Percentiles rank a stretch among this genome's conserved stretches.
phyloP scores from a whole-genome alignment of 2,113 vertebrate genomes.

The Nannobrachium achirus region DNA sequence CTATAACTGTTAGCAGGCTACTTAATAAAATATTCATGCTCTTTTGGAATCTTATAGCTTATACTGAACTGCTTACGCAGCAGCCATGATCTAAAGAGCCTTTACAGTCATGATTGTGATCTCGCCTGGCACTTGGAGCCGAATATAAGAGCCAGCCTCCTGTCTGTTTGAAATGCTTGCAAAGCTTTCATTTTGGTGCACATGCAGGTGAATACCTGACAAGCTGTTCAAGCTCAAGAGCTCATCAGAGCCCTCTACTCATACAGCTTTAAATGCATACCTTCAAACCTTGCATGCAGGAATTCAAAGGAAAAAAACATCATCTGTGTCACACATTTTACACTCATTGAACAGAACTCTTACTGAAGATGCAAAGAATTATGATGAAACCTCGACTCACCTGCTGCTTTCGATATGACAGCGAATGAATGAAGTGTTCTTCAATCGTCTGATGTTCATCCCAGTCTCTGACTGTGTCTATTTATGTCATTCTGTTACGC shows the following conservation, averaged over 20 bases:
- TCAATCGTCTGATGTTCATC: not conserved
- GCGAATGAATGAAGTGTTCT: not conserved
- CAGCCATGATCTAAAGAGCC: not conserved
- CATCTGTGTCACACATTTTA: not conserved
- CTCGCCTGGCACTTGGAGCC: not conserved
- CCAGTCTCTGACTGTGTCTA: not conserved
- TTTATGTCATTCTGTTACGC: not conserved
- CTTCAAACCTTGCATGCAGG: no score
- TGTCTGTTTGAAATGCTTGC: not conserved
- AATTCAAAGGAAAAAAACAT: no score
- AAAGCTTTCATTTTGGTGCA: conserved; percentile 17
- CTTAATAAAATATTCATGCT: not conserved
- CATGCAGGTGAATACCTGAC: not conserved
- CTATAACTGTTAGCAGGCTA: not conserved
- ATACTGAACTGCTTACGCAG: not conserved
- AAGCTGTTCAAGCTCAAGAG: not conserved
- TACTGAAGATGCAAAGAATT: not conserved
- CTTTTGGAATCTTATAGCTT: not conserved
- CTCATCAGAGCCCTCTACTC: not conserved
- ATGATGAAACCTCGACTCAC: conserved; percentile 36
- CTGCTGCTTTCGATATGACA: conserved; percentile 23
- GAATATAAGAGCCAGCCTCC: not conserved
- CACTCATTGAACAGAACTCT: not conserved
- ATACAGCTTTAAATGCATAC: conserved; percentile 4
- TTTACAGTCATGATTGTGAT: not conserved